These are phyloP conservation scores for Bos javanicus DNA, from an alignment of 2,113 vertebrate species.

Conservation along the genomic window DNA sequence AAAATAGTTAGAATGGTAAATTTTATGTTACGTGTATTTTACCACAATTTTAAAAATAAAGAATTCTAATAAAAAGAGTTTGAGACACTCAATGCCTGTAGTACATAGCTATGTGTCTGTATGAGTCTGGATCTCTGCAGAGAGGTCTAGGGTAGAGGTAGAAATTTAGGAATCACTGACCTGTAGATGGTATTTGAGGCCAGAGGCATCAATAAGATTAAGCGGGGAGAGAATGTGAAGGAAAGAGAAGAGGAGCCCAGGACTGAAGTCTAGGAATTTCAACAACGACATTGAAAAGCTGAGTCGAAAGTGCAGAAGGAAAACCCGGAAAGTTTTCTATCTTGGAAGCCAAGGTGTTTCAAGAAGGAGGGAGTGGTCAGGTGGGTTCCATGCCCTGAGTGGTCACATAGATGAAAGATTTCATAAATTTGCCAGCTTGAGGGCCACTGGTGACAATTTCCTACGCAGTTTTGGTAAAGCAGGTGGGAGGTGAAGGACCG, in stretches of 20 bases:
- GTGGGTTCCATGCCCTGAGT: background rate
- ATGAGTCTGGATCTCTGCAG: background rate
- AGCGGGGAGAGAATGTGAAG: background rate
- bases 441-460: background rate
- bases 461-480: background rate
- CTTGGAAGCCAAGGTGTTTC: conserved; percentile 11
- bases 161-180: background rate
- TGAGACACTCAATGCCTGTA: background rate
- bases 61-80: background rate
- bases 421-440: background rate
- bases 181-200: background rate
- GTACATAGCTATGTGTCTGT: background rate
- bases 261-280: background rate
- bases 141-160: background rate
- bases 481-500: background rate
- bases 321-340: background rate
- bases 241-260: background rate
- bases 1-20: background rate
- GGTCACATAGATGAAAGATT: background rate
- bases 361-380: background rate
- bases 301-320: background rate
- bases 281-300: background rate
- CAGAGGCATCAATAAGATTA: background rate
- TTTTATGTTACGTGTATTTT: background rate
- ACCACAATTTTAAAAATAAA: background rate